phyloP scores from a whole-genome alignment of 2,888 invertebrate genomes.

The Harmothoe impar region DNA sequence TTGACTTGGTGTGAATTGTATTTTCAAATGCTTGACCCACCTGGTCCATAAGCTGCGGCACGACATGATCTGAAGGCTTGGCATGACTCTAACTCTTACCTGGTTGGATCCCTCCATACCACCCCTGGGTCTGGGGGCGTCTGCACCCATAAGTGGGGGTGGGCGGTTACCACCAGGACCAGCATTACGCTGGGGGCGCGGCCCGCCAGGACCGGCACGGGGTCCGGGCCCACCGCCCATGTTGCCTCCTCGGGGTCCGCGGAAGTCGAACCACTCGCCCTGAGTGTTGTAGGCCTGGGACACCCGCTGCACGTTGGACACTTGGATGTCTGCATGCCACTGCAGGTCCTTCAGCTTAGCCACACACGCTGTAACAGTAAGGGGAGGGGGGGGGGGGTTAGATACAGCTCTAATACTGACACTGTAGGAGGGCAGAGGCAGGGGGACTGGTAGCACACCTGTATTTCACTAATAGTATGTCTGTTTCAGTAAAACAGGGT shows the following conservation, averaged over 20 bases:
- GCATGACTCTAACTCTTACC: not conserved
- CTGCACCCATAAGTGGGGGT: slow-evolving; percentile 38
- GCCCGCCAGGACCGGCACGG: not conserved
- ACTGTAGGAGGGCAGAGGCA: too few species aligned
- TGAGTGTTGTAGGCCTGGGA: not conserved
- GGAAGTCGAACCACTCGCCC: slow-evolving; percentile 36
- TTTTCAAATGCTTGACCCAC: not conserved
- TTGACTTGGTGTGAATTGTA: too few species aligned
- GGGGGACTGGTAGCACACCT: too few species aligned
- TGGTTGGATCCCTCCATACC: not conserved
- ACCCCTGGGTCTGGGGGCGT: not conserved
- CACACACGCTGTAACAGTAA: not conserved
- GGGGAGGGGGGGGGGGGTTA: not conserved
- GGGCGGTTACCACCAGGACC: slow-evolving; percentile 21
- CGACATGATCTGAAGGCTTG: too few species aligned
- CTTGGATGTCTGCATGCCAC: slow-evolving; percentile 1
- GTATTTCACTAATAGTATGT: too few species aligned
- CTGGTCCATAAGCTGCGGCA: not conserved
- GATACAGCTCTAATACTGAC: too few species aligned
- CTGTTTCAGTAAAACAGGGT: too few species aligned
- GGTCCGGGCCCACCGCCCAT: not conserved
- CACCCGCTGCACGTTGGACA: not conserved
- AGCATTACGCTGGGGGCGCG: not conserved
- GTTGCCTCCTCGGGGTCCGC: not conserved
- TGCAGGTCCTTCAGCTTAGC: slow-evolving; percentile 27